Conservation (phyloP, 2,888 invertebrate species). For the Platerodrilus igneus region DNA sequence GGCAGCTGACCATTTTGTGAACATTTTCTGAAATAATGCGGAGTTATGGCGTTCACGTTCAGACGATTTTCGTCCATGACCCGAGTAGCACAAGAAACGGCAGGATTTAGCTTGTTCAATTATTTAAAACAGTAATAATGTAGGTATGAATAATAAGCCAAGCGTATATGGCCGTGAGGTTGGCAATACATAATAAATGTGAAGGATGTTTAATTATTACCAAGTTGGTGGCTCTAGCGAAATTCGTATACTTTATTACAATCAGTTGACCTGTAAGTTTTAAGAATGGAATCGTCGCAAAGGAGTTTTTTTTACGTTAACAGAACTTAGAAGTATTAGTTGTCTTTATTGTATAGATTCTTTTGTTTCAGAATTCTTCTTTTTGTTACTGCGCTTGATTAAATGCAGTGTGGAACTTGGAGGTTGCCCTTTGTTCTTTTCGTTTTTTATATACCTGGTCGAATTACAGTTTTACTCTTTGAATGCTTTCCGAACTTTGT, state of each 20-base stretch:
- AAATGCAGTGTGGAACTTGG: conserved; percentile 35
- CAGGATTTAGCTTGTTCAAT: conserved; percentile 35
- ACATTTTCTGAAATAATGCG: conserved; percentile 13
- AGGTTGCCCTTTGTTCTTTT: conserved; percentile 31
- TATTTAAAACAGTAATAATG: conserved; percentile 46
- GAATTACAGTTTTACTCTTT: too few species aligned
- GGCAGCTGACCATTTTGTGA: too few species aligned
- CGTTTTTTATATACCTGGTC: too few species aligned
- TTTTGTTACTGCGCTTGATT: conserved; percentile 39
- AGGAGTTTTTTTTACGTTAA: conserved; percentile 27
- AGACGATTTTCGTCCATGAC: conserved; percentile 18
- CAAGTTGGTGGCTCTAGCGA: conserved; percentile 32
- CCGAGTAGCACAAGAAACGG: conserved; percentile 27
- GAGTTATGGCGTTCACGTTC: conserved; percentile 5
- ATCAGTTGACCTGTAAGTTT: conserved; percentile 19
- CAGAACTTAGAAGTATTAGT: conserved; percentile 21
- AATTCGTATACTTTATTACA: conserved; percentile 20
- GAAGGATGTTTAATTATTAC: conserved; percentile 43
- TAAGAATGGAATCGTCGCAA: conserved; percentile 15
- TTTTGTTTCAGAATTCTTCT: conserved; percentile 34
- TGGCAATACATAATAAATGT: conserved; percentile 45
- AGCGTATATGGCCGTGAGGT: conserved; percentile 43
- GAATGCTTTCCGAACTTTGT: too few species aligned
- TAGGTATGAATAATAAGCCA: conserved; percentile 48
- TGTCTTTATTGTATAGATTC: conserved; percentile 33